Evolutionary conservation across 2,888 invertebrate species (phyloP).

Genomic region (Eupithecia inturbata): DNA sequence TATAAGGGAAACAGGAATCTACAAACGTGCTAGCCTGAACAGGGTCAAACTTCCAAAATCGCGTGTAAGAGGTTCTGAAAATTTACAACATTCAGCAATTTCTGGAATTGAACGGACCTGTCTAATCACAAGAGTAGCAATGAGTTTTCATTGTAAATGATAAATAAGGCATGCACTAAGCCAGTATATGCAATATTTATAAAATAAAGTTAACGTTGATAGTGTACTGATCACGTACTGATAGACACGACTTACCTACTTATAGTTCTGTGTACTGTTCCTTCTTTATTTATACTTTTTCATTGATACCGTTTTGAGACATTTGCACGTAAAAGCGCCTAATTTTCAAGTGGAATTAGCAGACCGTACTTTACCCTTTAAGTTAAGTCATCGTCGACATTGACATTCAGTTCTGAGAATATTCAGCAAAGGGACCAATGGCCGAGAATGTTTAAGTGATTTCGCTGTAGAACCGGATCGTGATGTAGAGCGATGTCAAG

Average conservation of each 20-base stretch:
- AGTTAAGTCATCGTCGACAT: not conserved
- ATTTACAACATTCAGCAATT: not conserved
- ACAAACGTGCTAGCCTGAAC: not conserved
- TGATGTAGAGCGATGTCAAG: conserved; percentile 61
- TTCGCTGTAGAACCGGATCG: conserved; percentile 41
- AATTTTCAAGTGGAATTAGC: not conserved
- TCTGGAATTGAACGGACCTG: not conserved
- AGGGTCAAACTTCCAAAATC: not conserved
- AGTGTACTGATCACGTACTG: not conserved
- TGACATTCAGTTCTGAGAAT: conserved; percentile 15
- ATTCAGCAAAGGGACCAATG: conserved; percentile 29
- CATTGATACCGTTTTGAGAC: not conserved
- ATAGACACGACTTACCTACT: not conserved
- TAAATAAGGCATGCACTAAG: not conserved
- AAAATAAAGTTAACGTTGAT: not conserved
- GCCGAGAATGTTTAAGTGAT: conserved; percentile 31
- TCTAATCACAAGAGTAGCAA: not conserved
- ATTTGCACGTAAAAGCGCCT: not conserved
- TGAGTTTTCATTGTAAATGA: not conserved
- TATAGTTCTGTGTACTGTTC: too few species aligned
- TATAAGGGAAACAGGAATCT: not conserved
- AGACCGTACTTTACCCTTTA: not conserved
- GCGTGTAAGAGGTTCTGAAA: too few species aligned
- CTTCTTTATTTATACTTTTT: not conserved
- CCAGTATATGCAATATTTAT: not conserved